Evolutionary conservation across 53 echinoderm and acorn worm genomes (phyloP).

Genomic region (Glandiceps talaboti): DNA sequence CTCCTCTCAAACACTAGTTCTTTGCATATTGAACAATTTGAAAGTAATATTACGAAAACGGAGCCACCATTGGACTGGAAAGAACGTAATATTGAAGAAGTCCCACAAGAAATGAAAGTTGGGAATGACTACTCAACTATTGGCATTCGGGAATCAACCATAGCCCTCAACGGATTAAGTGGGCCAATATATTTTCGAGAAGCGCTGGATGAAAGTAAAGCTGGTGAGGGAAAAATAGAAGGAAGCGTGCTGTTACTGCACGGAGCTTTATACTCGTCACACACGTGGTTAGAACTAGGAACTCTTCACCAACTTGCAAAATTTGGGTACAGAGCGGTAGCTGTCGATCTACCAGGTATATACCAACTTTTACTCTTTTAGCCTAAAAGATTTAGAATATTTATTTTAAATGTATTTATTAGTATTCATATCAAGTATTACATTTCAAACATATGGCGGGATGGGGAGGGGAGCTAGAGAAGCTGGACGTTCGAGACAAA

Average conservation of each 20-base stretch:
- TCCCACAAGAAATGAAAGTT: neutral
- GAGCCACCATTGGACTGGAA: neutral
- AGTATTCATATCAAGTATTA: no score
- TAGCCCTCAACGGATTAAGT: neutral
- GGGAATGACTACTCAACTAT: neutral
- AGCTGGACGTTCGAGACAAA: no score
- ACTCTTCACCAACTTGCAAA: slow-evolving; percentile 1
- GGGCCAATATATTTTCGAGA: neutral
- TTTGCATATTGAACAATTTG: neutral
- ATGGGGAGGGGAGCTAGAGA: no score
- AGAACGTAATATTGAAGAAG: neutral
- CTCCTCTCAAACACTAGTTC: neutral
- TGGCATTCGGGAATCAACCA: neutral
- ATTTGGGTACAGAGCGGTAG: neutral
- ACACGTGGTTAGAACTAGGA: neutral
- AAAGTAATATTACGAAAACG: neutral
- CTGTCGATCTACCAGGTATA: neutral
- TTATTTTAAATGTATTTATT: no score
- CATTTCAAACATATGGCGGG: no score
- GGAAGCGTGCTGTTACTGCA: neutral
- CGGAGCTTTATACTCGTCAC: neutral
- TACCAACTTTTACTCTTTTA: no score
- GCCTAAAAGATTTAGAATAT: no score
- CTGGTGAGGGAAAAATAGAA: neutral
- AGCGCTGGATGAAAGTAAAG: neutral